Evolutionary conservation across 2,113 vertebrate species (phyloP).

Genomic region (Rhipidura dahli): DNA sequence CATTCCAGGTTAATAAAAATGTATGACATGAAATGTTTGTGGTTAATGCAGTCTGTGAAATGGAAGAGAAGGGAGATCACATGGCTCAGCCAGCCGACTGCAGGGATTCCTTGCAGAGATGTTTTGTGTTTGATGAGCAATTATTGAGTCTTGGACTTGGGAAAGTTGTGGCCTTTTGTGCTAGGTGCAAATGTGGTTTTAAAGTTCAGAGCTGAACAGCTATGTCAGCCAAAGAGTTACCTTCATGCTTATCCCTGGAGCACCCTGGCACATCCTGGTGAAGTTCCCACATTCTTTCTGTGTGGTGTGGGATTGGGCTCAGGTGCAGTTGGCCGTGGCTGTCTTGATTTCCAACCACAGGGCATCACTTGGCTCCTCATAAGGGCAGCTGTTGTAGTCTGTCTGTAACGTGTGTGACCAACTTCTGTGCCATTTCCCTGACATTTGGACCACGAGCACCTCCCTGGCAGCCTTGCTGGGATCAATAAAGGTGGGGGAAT

Average conservation of each 20-base stretch:
- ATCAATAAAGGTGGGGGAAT: not conserved
- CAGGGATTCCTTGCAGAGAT: not conserved
- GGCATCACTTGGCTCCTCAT: conserved; percentile 15
- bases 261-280: not conserved
- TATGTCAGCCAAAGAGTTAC: not conserved
- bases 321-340: not conserved
- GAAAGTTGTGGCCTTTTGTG: not conserved
- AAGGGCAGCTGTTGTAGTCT: conserved; percentile 50
- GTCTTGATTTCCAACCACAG: not conserved
- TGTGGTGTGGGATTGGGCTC: not conserved
- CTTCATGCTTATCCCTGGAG: not conserved
- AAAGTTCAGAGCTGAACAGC: not conserved
- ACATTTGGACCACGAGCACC: not conserved
- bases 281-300: not conserved
- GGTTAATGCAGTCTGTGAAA: not conserved
- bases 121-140: not conserved
- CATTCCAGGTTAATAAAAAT: not conserved
- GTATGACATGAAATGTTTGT: not conserved
- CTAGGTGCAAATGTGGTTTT: not conserved
- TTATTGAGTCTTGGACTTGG: not conserved
- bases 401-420: not conserved
- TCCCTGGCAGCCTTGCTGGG: not conserved
- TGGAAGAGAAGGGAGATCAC: not conserved
- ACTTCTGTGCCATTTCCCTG: conserved; percentile 7
- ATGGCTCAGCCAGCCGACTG: not conserved